Evolutionary conservation across 1,140 invertebrate genomes (phyloP).

Genomic region (Papilio helenus): DNA sequence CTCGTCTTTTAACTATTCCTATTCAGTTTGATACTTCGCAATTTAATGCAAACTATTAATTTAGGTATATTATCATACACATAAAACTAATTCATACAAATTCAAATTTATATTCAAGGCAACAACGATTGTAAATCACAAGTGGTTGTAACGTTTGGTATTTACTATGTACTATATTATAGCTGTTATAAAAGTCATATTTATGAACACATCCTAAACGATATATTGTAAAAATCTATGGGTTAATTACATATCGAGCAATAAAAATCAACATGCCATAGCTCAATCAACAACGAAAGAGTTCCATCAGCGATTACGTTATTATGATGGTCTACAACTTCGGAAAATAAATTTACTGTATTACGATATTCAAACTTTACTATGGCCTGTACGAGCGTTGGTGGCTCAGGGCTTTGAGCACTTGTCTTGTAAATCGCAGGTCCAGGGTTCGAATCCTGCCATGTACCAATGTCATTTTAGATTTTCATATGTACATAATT

Average conservation of each 20-base stretch:
- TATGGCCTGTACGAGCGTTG: too few relatives aligned
- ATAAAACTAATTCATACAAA: conserved; percentile 13
- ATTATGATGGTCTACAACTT: too few relatives aligned
- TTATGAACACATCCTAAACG: background rate
- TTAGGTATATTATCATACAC: conserved; percentile 3
- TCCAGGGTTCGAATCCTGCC: too few relatives aligned
- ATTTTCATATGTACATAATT: too few relatives aligned
- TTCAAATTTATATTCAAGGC: conserved; percentile 17
- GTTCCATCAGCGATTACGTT: too few relatives aligned
- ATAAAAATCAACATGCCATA: too few relatives aligned
- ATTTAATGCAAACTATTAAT: conserved; percentile 8
- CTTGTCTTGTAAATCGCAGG: too few relatives aligned
- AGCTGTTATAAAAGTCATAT: background rate
- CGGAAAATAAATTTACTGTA: too few relatives aligned
- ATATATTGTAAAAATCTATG: background rate
- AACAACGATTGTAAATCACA: background rate
- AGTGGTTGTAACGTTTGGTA: conserved; percentile 13
- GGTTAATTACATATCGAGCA: background rate
- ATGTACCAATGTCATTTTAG: too few relatives aligned
- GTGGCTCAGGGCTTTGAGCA: too few relatives aligned
- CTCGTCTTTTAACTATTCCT: background rate
- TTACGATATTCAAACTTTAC: too few relatives aligned
- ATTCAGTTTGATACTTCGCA: conserved; percentile 1
- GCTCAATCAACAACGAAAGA: too few relatives aligned
- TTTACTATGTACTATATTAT: background rate